phyloP scores from a whole-genome alignment of 2,113 vertebrate species.

The Garra rufa region DNA sequence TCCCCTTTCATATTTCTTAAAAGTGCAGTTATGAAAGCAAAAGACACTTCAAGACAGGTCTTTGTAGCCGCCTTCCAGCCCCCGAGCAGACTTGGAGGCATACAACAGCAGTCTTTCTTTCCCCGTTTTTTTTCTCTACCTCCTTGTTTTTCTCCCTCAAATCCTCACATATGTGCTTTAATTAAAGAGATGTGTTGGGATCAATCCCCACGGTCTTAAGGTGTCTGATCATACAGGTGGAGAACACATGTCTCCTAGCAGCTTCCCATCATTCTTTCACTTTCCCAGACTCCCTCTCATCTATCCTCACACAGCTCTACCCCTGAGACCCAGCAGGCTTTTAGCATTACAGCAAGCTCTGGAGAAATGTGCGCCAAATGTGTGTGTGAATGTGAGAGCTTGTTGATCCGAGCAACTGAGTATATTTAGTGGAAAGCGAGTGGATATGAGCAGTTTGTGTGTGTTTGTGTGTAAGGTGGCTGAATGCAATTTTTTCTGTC shows the following conservation, averaged over 20 bases:
- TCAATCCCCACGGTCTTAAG: slow-evolving; percentile 39
- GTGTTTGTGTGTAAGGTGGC: slow-evolving; percentile 11
- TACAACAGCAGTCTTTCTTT: neutral
- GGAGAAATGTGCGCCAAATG: slow-evolving; percentile 5
- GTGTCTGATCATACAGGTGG: slow-evolving; percentile 47
- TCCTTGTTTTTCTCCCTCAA: neutral
- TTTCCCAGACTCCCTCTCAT: slow-evolving; percentile 7
- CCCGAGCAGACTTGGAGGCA: neutral
- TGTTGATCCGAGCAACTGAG: neutral
- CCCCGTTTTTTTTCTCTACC: neutral
- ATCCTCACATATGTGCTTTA: slow-evolving; percentile 37
- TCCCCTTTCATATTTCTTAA: neutral
- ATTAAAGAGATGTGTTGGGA: slow-evolving; percentile 43
- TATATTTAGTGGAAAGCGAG: neutral
- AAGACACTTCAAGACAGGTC: neutral
- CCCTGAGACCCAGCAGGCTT: slow-evolving; percentile 12
- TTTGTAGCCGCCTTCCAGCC: neutral
- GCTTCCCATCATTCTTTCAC: neutral
- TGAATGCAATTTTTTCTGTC: neutral
- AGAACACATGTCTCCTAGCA: neutral
- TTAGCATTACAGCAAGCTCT: slow-evolving; percentile 41
- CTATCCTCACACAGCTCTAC: neutral
- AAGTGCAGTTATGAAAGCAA: neutral
- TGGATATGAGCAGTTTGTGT: neutral
- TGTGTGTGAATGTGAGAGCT: slow-evolving; percentile 37